Conservation (phyloP, 2,888 invertebrate genomes). For the Caprella mutica region DNA sequence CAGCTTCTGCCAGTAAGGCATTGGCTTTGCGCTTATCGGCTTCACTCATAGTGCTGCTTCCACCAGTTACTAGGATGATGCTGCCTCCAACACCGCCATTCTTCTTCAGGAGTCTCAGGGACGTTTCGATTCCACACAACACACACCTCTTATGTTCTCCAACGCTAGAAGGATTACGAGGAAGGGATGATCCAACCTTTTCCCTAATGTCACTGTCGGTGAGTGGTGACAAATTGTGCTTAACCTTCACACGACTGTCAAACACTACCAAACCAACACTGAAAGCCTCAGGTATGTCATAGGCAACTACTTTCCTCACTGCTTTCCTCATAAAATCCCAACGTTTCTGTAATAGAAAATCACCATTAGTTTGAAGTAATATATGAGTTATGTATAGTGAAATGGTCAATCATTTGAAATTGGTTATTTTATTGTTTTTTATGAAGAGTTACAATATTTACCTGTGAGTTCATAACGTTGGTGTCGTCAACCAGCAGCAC, state of each 20-base stretch:
- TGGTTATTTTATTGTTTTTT: neutral
- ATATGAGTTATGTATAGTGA: too few species aligned
- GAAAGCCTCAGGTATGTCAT: slow-evolving; percentile 44
- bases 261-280: slow-evolving; percentile 38
- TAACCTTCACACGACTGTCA: slow-evolving; percentile 19
- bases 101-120: slow-evolving; percentile 34
- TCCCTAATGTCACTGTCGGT: slow-evolving; percentile 40
- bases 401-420: neutral
- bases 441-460: slow-evolving; percentile 36
- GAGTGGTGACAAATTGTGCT: slow-evolving; percentile 27
- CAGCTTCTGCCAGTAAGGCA: slow-evolving; percentile 13
- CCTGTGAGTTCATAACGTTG: slow-evolving; percentile 48
- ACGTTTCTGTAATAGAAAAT: too few species aligned
- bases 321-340: slow-evolving; percentile 51
- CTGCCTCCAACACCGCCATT: slow-evolving; percentile 21
- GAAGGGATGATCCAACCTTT: slow-evolving; percentile 43
- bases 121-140: slow-evolving; percentile 35
- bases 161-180: slow-evolving; percentile 46
- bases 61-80: slow-evolving; percentile 24
- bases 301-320: slow-evolving; percentile 49
- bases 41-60: slow-evolving; percentile 19
- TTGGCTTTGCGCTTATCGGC: slow-evolving; percentile 12
- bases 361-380: too few species aligned
- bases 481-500: slow-evolving; percentile 51
- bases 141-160: slow-evolving; percentile 43